Conservation (phyloP, 2,888 invertebrate genomes). For the Pegoplata infirma region DNA sequence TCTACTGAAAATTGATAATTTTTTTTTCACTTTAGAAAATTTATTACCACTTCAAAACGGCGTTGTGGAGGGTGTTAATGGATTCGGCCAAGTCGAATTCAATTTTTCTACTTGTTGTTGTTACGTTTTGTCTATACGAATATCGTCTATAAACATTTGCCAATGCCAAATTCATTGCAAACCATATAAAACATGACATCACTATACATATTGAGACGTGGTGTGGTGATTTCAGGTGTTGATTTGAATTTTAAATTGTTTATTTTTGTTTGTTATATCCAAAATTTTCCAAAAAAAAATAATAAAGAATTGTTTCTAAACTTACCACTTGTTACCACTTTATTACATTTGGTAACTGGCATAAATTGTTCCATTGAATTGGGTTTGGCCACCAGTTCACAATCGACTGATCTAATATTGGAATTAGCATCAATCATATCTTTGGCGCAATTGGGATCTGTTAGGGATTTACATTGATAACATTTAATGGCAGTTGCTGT, state of each 20-base stretch:
- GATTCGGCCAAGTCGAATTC: too few species aligned
- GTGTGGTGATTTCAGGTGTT: neutral
- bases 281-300: neutral
- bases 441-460: constrained; percentile 72
- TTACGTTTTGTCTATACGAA: neutral
- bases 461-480: constrained; percentile 74
- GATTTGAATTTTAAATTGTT: constrained; percentile 39
- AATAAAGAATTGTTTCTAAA: neutral
- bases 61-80: too few species aligned
- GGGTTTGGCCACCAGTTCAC: constrained; percentile 68
- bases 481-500: constrained; percentile 74
- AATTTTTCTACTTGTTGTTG: too few species aligned
- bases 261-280: neutral
- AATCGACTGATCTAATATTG: constrained; percentile 71
- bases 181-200: constrained; percentile 69
- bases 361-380: constrained; percentile 69
- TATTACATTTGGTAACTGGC: constrained; percentile 75
- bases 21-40: too few species aligned
- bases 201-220: constrained; percentile 41
- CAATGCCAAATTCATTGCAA: constrained; percentile 34
- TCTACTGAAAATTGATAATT: too few species aligned
- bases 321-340: constrained; percentile 73
- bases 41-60: too few species aligned
- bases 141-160: neutral
- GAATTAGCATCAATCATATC: constrained; percentile 70